Percentiles rank a stretch among this genome's conserved stretches.
These are phyloP conservation scores for Zaprionus vittiger DNA, from an alignment of 1,140 invertebrate genomes.

Conservation along the genomic window DNA sequence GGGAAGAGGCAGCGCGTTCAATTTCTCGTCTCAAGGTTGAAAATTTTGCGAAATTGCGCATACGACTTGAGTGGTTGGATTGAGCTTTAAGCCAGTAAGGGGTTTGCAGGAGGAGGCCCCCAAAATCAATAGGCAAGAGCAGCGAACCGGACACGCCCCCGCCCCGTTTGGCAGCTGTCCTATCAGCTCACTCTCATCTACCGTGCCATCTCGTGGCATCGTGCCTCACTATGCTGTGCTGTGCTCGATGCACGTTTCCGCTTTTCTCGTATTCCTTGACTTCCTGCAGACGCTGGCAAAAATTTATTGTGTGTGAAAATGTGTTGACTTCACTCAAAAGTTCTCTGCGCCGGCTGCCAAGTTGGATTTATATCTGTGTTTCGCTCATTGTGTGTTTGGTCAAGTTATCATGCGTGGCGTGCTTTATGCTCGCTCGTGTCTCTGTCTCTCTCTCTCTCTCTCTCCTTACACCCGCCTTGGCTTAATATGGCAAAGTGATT, in stretches of 20 bases:
- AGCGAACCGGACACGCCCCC: constrained; percentile 58
- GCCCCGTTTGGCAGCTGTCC: constrained; percentile 13
- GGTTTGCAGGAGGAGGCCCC: background rate
- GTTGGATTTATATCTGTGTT: constrained; percentile 72
- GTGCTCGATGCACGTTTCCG: constrained; percentile 28
- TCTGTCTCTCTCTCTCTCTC: background rate
- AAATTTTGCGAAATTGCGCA: constrained; percentile 42
- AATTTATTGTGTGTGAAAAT: constrained; percentile 83
- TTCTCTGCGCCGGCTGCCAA: constrained; percentile 62
- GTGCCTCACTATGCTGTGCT: constrained; percentile 4
- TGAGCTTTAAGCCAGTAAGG: constrained; percentile 40
- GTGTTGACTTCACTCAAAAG: constrained; percentile 81
- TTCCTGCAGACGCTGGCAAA: constrained; percentile 71
- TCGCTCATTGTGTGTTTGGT: constrained; percentile 66
- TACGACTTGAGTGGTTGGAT: constrained; percentile 30
- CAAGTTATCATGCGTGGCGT: constrained; percentile 71
- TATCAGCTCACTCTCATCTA: constrained; percentile 2
- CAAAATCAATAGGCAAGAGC: constrained; percentile 68
- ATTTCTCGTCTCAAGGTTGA: constrained; percentile 62
- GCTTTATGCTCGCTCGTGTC: background rate
- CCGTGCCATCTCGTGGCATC: background rate
- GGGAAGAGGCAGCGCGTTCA: background rate
- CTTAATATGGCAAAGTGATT: constrained; percentile 60
- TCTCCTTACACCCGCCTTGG: constrained; percentile 31
- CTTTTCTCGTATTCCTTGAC: constrained; percentile 28